These are phyloP conservation scores for Eucera pruinosa DNA, from an alignment of 2,888 invertebrate species.

Conservation along the genomic window DNA sequence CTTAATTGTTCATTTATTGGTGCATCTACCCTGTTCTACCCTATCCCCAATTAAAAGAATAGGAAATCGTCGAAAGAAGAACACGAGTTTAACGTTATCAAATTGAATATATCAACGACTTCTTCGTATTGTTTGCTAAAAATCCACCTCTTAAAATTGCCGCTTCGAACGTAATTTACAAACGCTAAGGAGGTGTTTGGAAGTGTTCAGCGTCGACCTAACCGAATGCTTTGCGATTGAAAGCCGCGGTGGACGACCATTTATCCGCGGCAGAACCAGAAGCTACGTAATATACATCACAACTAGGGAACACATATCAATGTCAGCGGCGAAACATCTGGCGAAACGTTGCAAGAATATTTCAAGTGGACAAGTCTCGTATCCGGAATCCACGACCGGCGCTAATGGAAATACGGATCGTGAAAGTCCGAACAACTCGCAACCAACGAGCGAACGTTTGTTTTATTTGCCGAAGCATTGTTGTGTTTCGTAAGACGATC, in stretches of 20 bases:
- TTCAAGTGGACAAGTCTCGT: constrained; percentile 34
- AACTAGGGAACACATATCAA: background rate
- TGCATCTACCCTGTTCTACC: too few relatives aligned
- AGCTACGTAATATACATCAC: constrained; percentile 3
- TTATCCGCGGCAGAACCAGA: constrained; percentile 1
- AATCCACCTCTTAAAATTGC: too few relatives aligned
- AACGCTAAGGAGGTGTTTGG: too few relatives aligned
- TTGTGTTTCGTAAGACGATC: constrained; percentile 22
- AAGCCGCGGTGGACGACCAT: background rate
- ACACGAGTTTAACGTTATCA: too few relatives aligned
- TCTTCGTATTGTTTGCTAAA: too few relatives aligned
- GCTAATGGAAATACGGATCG: constrained; percentile 5
- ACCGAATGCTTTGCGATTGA: background rate
- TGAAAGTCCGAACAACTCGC: background rate
- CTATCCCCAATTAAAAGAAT: too few relatives aligned
- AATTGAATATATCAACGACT: too few relatives aligned
- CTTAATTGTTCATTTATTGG: too few relatives aligned
- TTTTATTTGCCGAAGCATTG: constrained; percentile 30
- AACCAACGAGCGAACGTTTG: constrained; percentile 6
- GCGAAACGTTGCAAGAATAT: constrained; percentile 20
- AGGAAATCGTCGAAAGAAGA: too few relatives aligned
- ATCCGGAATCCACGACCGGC: background rate
- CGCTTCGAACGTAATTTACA: too few relatives aligned
- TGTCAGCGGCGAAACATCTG: constrained; percentile 20
- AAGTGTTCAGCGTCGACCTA: background rate